Conservation (phyloP, 2,888 invertebrate genomes). For the Piscicola geometra region DNA sequence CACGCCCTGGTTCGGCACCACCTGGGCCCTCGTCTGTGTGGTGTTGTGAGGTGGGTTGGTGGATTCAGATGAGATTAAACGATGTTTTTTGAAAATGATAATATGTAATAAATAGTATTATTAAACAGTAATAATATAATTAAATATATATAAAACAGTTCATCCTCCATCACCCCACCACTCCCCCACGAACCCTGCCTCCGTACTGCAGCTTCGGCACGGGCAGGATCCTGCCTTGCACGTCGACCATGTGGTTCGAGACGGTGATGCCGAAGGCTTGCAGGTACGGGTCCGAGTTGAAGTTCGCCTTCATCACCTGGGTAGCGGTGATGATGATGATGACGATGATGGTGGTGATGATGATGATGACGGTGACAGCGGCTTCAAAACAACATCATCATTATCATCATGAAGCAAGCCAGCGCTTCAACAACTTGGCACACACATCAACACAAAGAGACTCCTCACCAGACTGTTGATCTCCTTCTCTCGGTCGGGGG, state of each 20-base stretch:
- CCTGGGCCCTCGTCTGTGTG: conserved; percentile 75
- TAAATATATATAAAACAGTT: no score
- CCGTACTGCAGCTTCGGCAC: conserved; percentile 96
- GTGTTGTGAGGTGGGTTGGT: neutral
- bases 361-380: no score
- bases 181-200: conserved; percentile 70
- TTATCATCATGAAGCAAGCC: neutral
- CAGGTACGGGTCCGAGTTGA: conserved; percentile 93
- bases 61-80: neutral
- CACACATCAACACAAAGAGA: neutral
- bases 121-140: neutral
- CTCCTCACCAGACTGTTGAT: conserved; percentile 80
- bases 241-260: conserved; percentile 97
- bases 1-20: conserved; percentile 96
- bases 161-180: no score
- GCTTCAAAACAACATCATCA: neutral
- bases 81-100: neutral
- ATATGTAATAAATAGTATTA: neutral
- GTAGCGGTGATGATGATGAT: no score
- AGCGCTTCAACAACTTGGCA: neutral
- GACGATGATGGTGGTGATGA: no score
- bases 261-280: conserved; percentile 95
- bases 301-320: conserved; percentile 81
- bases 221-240: conserved; percentile 87
- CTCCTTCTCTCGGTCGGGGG: conserved; percentile 86